phyloP scores from a whole-genome alignment of 2,888 invertebrate species.

The Pristionchus fissidentatus region DNA sequence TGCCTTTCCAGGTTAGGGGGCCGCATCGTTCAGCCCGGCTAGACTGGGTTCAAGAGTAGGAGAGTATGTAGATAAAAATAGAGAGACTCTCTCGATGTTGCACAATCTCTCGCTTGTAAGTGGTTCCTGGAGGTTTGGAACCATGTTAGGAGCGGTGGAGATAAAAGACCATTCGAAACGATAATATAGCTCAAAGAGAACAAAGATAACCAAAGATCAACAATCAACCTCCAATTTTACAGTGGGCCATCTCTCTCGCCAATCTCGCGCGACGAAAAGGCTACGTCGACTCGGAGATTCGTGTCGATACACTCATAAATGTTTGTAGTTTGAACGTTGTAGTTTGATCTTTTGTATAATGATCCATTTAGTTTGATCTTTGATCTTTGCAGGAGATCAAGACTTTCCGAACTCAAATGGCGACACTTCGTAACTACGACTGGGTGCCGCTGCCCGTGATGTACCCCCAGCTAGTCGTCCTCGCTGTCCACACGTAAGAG shows the following conservation, averaged over 20 bases:
- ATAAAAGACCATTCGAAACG: background rate
- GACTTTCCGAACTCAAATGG: slow-evolving; percentile 46
- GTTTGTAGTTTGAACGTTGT: background rate
- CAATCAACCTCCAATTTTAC: slow-evolving; percentile 1
- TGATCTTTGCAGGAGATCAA: slow-evolving; percentile 50
- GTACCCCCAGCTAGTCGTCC: slow-evolving; percentile 47
- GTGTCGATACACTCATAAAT: slow-evolving; percentile 9
- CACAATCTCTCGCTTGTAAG: too few relatives aligned
- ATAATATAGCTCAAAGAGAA: background rate
- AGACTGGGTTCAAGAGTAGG: too few relatives aligned
- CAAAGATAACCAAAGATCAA: slow-evolving; percentile 6
- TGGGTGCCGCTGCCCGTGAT: slow-evolving; percentile 49
- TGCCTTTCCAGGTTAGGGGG: slow-evolving; percentile 45
- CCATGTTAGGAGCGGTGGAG: background rate
- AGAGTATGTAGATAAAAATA: too few relatives aligned
- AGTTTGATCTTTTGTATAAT: background rate
- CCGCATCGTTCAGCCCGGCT: too few relatives aligned
- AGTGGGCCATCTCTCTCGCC: slow-evolving; percentile 48
- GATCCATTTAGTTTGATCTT: background rate
- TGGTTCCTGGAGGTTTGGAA: too few relatives aligned
- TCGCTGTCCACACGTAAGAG: slow-evolving; percentile 47
- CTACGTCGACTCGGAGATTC: slow-evolving; percentile 20
- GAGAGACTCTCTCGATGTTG: too few relatives aligned
- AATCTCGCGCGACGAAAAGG: slow-evolving; percentile 39
- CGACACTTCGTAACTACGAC: slow-evolving; percentile 48